Base-by-base conservation (phyloP, 2,888 invertebrate species). In the Therioaphis trifolii region DNA sequence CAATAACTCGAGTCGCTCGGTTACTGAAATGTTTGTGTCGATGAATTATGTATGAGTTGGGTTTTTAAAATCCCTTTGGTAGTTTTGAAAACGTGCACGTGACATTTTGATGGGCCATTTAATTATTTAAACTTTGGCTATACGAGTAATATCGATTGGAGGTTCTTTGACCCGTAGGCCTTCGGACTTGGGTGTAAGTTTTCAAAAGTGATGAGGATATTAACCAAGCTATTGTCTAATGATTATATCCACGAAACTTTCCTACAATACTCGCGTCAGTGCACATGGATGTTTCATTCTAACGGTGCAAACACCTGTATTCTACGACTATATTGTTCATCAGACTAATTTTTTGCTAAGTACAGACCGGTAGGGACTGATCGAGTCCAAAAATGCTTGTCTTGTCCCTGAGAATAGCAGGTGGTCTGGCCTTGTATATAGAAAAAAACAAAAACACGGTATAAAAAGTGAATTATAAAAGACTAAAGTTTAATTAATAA, bases 361-460 rank as follows among this genome's bases (percentile, higher is more conserved):
- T 80, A 80, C 80, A 80, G 80, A 80, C 80, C 80, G 71, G 80
- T 80, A 61, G 80, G 80, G 80, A 80, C 80, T 72, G 80, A 80
- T 80, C 71, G 80, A 61, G 80, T 80, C 80, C 80, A 80, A 71
- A 80, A 80, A 71, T 80, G 29, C 71, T 80, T 80, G 80, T 80
- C 80, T 71, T 80, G 80, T 80, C 71, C 80, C 71, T 69, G 80
- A 61, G 71, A 29, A 80, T 80, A 80, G 80, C 80, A 69, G 29
- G 80, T 80, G 80, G 80, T 80, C 80, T 80, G 80, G 80, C 80
- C 80, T 80, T 80, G 69, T 58, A 72, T 77, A 77, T 66, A 66
- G 66, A 77, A 61, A 80, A 69, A 77, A 58, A 80, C 58, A 80
- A 80, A 80, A 80, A 80, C 66, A 80, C 58, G 80, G 80, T 80